phyloP scores from a whole-genome alignment of 2,797 vertebrate species.

The Gymnocypris eckloni region DNA sequence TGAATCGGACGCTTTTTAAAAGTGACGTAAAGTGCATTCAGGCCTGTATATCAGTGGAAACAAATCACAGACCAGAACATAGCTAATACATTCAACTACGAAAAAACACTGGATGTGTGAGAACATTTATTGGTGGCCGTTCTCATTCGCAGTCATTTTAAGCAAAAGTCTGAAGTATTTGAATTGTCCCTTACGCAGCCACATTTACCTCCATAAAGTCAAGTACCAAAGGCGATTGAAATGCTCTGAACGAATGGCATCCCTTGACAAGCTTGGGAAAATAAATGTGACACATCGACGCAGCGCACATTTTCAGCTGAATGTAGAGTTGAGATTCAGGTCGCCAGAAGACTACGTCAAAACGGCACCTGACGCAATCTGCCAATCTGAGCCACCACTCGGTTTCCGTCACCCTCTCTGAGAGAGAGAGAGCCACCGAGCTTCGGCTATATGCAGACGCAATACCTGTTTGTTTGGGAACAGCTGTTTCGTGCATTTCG shows the following conservation, averaged over 20 bases:
- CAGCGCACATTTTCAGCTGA: background rate
- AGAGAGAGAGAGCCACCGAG: constrained; percentile 69
- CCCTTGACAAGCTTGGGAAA: background rate
- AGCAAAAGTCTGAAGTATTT: background rate
- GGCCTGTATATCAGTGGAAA: background rate
- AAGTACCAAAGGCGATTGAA: constrained; percentile 21
- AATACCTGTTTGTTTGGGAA: constrained; percentile 32
- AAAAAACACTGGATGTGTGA: background rate
- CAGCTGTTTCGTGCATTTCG: background rate
- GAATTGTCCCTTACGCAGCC: background rate
- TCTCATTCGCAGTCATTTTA: background rate
- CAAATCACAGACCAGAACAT: background rate
- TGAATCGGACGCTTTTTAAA: constrained; percentile 6
- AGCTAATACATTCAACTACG: background rate
- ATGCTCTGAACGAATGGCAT: background rate
- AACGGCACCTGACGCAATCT: constrained; percentile 76
- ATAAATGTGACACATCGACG: background rate
- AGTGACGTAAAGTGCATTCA: background rate
- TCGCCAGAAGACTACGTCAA: background rate
- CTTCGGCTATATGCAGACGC: constrained; percentile 67
- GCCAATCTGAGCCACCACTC: constrained; percentile 95
- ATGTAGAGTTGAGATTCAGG: background rate
- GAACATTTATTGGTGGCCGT: too few species aligned
- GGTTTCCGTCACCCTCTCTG: constrained; percentile 82
- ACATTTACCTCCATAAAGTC: constrained; percentile 9